Evolutionary conservation across 2,113 vertebrate genomes (phyloP).

Genomic region (Lamprotornis superbus): DNA sequence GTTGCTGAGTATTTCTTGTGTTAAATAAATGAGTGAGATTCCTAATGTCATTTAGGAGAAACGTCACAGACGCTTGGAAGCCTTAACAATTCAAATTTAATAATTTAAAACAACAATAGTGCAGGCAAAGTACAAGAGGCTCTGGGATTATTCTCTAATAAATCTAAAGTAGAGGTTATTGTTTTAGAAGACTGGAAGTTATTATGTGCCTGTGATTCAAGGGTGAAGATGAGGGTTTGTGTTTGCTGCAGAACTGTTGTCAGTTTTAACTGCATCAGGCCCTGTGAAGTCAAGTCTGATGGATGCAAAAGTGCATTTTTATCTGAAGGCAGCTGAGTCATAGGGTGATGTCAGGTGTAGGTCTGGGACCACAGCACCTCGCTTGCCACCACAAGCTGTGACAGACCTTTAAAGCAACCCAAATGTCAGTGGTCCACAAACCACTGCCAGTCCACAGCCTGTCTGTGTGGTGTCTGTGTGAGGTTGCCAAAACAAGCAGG

Average conservation of each 20-base stretch:
- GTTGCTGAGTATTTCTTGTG: conserved; percentile 31
- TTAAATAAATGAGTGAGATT: conserved; percentile 39
- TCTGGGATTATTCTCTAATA: conserved; percentile 4
- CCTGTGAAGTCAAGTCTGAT: neutral
- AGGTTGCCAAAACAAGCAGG: neutral
- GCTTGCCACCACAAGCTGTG: neutral
- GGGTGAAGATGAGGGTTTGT: neutral
- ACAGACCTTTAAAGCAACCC: neutral
- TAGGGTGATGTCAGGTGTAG: neutral
- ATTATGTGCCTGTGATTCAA: neutral
- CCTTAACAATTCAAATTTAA: conserved; percentile 25
- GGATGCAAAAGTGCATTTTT: neutral
- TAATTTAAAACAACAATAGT: conserved; percentile 36
- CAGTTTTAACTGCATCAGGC: neutral
- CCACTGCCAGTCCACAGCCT: neutral
- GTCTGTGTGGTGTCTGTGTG: neutral
- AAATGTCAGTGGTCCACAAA: neutral
- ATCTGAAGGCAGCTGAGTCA: neutral
- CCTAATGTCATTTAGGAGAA: conserved; percentile 12
- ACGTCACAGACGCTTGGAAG: neutral
- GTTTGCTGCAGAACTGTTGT: neutral
- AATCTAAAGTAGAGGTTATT: neutral
- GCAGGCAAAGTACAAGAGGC: neutral
- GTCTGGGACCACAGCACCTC: neutral
- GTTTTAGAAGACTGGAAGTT: neutral